Percentiles rank a stretch among this genome's conserved stretches.
Evolutionary conservation across 2,888 invertebrate species (phyloP).

Genomic region (Resseliella maxima): DNA sequence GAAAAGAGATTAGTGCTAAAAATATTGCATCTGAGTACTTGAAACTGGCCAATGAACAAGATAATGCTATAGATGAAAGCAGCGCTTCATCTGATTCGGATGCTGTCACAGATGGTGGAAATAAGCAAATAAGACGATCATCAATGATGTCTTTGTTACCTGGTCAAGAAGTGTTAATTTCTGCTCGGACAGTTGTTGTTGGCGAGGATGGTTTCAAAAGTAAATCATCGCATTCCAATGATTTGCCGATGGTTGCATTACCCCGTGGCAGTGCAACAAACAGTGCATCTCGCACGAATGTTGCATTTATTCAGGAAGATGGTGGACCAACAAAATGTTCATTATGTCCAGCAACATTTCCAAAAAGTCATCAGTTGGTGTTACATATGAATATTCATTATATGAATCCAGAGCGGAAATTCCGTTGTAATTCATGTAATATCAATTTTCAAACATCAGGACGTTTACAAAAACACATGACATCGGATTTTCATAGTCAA

Average conservation of each 20-base stretch:
- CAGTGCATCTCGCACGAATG: slow-evolving; percentile 62
- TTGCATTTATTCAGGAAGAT: slow-evolving; percentile 74
- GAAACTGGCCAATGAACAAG: slow-evolving; percentile 67
- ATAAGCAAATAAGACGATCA: slow-evolving; percentile 36
- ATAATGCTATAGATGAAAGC: background rate
- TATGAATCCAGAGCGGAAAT: slow-evolving; percentile 82
- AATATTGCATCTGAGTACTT: slow-evolving; percentile 76
- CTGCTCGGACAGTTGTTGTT: slow-evolving; percentile 69
- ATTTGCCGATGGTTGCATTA: slow-evolving; percentile 30
- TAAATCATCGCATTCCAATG: slow-evolving; percentile 65
- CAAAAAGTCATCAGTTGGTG: slow-evolving; percentile 88
- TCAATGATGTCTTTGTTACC: slow-evolving; percentile 51
- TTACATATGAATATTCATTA: slow-evolving; percentile 96
- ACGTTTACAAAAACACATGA: slow-evolving; percentile 92
- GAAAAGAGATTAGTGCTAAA: slow-evolving; percentile 69
- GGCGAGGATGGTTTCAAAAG: slow-evolving; percentile 73
- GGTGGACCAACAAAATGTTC: slow-evolving; percentile 82
- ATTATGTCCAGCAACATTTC: slow-evolving; percentile 92
- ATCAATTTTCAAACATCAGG: slow-evolving; percentile 91
- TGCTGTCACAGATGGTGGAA: slow-evolving; percentile 62
- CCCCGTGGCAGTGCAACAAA: slow-evolving; percentile 64
- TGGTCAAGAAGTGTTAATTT: slow-evolving; percentile 61
- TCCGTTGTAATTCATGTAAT: slow-evolving; percentile 90
- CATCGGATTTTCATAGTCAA: slow-evolving; percentile 91
- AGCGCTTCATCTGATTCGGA: background rate